Base-by-base conservation (phyloP, 1,140 invertebrate species). In the Eupeodes corollae region DNA sequence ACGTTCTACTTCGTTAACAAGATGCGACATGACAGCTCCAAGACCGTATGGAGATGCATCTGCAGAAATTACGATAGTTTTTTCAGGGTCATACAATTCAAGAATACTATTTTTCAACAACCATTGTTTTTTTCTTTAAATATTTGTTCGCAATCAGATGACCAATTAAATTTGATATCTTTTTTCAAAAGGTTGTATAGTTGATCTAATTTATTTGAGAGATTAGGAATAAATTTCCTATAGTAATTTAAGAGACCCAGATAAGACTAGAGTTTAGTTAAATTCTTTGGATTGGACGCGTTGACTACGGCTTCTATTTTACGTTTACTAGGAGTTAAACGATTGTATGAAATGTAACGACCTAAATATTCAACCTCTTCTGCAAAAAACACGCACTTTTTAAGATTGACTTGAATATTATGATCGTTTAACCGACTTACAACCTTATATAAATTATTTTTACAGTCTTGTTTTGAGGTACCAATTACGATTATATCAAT, bases 261-360 rank as follows among this genome's bases (percentile, higher is more conserved):
- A 51, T 61, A 63, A 0, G 61, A 52, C 49, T 62, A 64, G 32
- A 72, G 48, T 51, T 69, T 55, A 0, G 50, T 56, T 11, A 67
- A 50, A 55, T 61, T 67, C 44, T 32, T 51, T 30, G 70, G 63
- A 21, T 18, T 35, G 1, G 53, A 47, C 6, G 63, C 50, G 18
- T 69, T 58, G 44, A 51, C 15, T 6, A 74, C 67, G 30, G 70
- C 66, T 15, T 53, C 44, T 8, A 71, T 50, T 50, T 73, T 74
- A 14, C 56, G 51, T 9, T 55, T 52, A 45, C 58, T 53, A 16
- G 56, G 53, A 18, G 57, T 55, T 5, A 73, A 34, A 14, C 68
- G 68, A 8, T 61, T 46, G 21, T 51, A 47, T 32, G 52, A 48
- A 8, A 74, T 58, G 26, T 54, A 48, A 50, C 56, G 56, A 14